These are phyloP conservation scores for Chiroxiphia lanceolata DNA, from an alignment of 2,797 vertebrate species.

Conservation along the genomic window DNA sequence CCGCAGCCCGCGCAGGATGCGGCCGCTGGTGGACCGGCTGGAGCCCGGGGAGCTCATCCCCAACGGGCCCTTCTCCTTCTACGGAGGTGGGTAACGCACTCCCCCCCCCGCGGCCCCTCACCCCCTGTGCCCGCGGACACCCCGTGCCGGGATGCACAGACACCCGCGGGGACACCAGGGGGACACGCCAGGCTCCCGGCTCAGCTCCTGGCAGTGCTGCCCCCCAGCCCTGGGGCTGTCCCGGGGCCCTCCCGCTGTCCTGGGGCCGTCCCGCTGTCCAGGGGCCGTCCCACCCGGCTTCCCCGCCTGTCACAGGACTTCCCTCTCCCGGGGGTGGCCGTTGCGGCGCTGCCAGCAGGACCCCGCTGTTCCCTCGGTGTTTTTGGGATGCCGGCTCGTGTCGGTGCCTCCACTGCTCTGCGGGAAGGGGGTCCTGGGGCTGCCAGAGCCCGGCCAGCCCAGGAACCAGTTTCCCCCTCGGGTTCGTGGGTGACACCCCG, in stretches of 20 bases:
- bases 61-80: conserved; percentile 45
- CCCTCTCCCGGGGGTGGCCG: neutral
- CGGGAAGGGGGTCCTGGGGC: neutral
- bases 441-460: neutral
- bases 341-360: neutral
- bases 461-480: neutral
- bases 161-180: neutral
- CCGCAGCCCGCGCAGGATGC: conserved; percentile 92
- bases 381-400: neutral
- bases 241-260: neutral
- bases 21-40: conserved; percentile 85
- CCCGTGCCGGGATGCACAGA: neutral
- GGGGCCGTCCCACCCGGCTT: neutral
- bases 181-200: neutral
- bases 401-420: neutral
- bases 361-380: neutral
- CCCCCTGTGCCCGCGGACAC: neutral
- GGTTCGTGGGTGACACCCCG: neutral
- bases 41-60: conserved; percentile 37
- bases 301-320: neutral
- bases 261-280: neutral
- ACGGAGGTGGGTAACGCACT: conserved; percentile 20
- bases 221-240: neutral
- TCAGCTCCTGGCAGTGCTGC: neutral
- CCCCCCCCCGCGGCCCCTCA: accelerated